Evolutionary conservation across 1,140 invertebrate genomes (phyloP), one percentile per base, ranked within the genome.

Genomic region (Papilio xuthus): DNA sequence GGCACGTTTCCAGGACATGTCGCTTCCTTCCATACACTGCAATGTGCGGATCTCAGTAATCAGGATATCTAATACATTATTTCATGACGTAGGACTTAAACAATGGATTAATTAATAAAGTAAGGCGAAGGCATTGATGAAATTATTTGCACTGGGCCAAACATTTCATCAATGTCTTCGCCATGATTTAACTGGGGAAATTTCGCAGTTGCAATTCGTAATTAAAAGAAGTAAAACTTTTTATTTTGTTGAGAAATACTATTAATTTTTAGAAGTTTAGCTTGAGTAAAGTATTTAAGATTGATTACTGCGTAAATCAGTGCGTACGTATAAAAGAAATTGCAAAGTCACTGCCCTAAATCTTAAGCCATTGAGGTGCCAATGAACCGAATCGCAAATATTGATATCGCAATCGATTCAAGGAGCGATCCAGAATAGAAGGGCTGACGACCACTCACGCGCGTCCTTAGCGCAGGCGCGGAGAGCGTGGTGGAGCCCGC

Each of bases 381-480:
- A 81, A 81, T 81, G 80, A 50, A 78, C 76, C 79, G 77, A 37
- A 32, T 70, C 69, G 32, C 37, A 41, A 70, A 70, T 37, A 70
- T 70, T 32, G 26, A 70, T 70, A 70, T 37, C 18, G 69, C 69
- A 70, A 70, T 70, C 69, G 69, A 70, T 32, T 42, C 67, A 53
- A 75, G 72, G 72, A 50, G 37, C 79, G 80, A 78, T 82, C 67
- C 79, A 83, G 81, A 81, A 81, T 85, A 86, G 81, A 82, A 80
- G 84, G 87, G 85, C 82, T 84, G 83, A 79, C 82, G 81, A 72
- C 86, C 90, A 83, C 88, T 90, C 88, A 88, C 88, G 85, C 86
- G 78, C 72, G 86, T 90, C 85, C 87, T 90, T 87, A 85, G 83
- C 32, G 63, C 77, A 78, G 79, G 81, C 84, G 86, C 82, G 85